phyloP scores from a whole-genome alignment of 2,113 vertebrate genomes.

The Carettochelys insculpta region DNA sequence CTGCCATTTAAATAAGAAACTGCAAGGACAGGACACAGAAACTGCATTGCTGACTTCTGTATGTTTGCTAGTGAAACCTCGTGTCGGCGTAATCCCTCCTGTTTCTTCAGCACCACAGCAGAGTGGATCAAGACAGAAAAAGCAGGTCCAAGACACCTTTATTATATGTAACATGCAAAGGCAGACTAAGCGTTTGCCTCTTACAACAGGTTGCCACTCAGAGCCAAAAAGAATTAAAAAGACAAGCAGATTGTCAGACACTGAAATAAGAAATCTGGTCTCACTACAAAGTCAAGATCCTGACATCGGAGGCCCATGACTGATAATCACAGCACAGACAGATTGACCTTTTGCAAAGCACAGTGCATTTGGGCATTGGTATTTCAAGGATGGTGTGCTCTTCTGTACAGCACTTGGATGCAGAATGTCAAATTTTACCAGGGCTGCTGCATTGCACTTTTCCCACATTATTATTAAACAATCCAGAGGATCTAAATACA shows the following conservation, averaged over 20 bases:
- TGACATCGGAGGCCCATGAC: background rate
- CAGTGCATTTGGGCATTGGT: background rate
- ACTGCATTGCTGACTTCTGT: background rate
- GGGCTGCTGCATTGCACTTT: background rate
- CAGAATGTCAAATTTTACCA: background rate
- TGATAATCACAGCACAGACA: background rate
- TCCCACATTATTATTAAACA: background rate
- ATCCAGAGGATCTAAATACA: background rate
- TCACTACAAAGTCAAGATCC: background rate
- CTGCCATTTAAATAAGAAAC: background rate
- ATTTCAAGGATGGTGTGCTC: background rate
- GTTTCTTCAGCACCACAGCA: background rate
- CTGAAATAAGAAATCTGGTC: accelerated
- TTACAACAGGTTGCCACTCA: background rate
- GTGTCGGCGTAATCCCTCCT: background rate
- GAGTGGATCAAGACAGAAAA: background rate
- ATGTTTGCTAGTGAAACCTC: background rate
- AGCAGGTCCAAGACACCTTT: background rate
- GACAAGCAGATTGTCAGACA: background rate
- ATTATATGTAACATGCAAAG: background rate
- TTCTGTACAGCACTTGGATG: background rate
- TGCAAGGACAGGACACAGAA: background rate
- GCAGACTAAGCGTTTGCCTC: background rate
- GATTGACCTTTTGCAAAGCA: background rate
- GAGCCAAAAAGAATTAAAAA: background rate